These are phyloP conservation scores for Oncopodura yosiiana DNA, from an alignment of 1,140 invertebrate genomes.

Conservation along the genomic window DNA sequence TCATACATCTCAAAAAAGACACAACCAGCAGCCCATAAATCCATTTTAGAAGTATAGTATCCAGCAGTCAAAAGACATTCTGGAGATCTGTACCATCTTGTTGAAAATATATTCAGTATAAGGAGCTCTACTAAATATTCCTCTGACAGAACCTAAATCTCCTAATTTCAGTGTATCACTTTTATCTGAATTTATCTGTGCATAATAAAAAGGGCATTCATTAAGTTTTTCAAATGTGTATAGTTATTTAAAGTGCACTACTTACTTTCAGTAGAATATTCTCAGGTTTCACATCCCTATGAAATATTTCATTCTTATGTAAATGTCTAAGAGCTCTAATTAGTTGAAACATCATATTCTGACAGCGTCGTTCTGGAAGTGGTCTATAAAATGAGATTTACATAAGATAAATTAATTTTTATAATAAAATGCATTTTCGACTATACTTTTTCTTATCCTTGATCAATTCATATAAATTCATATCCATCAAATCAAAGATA, in stretches of 20 bases:
- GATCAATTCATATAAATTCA: constrained; percentile 58
- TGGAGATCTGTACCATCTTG: constrained; percentile 59
- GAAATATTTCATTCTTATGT: constrained; percentile 54
- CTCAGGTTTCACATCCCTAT: constrained; percentile 60
- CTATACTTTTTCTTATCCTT: constrained; percentile 43
- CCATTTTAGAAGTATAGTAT: constrained; percentile 58
- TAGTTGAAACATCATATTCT: constrained; percentile 41
- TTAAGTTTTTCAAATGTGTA: not conserved
- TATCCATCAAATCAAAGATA: constrained; percentile 58
- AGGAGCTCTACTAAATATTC: constrained; percentile 49
- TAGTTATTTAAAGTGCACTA: not conserved
- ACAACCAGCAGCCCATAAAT: constrained; percentile 60
- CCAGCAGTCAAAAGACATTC: constrained; percentile 58
- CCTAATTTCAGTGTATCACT: constrained; percentile 52
- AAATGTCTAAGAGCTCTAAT: constrained; percentile 47
- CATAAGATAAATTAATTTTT: constrained; percentile 32
- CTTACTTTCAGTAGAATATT: constrained; percentile 51
- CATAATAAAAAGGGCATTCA: not conserved
- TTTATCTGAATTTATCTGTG: constrained; percentile 35
- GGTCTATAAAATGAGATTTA: constrained; percentile 2
- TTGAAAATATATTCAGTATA: constrained; percentile 63
- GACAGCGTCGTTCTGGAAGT: constrained; percentile 22
- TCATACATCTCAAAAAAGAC: constrained; percentile 55
- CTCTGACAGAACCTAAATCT: constrained; percentile 52
- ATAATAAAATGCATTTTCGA: constrained; percentile 5